Percentiles rank a stretch among this genome's conserved stretches.
These are phyloP conservation scores for Tetranychus piercei DNA, from an alignment of 2,888 invertebrate species.

Conservation along the genomic window DNA sequence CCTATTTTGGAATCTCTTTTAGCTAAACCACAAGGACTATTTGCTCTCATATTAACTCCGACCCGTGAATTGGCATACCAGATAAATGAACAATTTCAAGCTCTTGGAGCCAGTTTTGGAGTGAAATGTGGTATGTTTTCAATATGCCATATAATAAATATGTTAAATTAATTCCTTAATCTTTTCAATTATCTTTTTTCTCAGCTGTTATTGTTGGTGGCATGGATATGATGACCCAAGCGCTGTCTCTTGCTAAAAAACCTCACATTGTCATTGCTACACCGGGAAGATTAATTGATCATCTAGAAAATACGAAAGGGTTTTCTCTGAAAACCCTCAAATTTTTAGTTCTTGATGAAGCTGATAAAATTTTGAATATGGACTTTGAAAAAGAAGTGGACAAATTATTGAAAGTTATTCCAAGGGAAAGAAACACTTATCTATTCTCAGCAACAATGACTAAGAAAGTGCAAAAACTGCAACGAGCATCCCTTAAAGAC, in stretches of 20 bases:
- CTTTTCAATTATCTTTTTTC: constrained; percentile 20
- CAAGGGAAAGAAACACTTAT: constrained; percentile 71
- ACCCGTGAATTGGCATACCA: constrained; percentile 95
- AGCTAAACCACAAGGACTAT: constrained; percentile 78
- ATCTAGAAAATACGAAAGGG: constrained; percentile 92
- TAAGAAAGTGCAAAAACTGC: constrained; percentile 79
- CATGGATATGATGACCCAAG: constrained; percentile 92
- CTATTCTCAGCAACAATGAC: constrained; percentile 99
- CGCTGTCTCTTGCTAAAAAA: constrained; percentile 72
- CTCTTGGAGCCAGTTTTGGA: constrained; percentile 68
- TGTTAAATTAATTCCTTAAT: background rate
- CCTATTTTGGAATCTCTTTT: constrained; percentile 81
- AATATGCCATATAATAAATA: background rate
- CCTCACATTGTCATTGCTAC: constrained; percentile 95
- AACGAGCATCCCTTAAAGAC: constrained; percentile 77
- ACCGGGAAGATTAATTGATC: constrained; percentile 83
- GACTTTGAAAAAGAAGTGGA: constrained; percentile 96
- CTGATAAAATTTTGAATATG: constrained; percentile 94
- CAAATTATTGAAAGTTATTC: constrained; percentile 78
- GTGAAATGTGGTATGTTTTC: constrained; percentile 51
- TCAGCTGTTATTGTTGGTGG: constrained; percentile 86
- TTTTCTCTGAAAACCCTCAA: constrained; percentile 75
- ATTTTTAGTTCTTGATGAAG: constrained; percentile 92
- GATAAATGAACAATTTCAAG: constrained; percentile 95
- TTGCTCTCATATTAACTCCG: constrained; percentile 79